Evolutionary conservation across 2,888 invertebrate genomes (phyloP), one percentile per base, ranked within the genome.

Genomic region (Drosophila infuscata): DNA sequence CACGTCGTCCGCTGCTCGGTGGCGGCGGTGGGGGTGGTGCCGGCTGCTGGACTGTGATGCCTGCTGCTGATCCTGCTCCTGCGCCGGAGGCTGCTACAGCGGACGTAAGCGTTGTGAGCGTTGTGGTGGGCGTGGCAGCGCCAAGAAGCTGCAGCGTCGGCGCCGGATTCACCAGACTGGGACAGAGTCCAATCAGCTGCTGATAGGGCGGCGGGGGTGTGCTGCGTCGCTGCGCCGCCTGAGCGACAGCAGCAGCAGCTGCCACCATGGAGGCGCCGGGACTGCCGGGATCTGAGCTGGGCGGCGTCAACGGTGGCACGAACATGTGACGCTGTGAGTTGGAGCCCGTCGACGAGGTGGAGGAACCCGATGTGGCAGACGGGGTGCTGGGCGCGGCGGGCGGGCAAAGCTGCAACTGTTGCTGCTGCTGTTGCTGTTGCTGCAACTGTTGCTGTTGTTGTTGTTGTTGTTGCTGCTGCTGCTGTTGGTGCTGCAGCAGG

Each of bases 281-380:
- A 85, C 96, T 97, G 76, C 97, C 97, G 71, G 97, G 97, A 92
- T 97, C 97, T 66, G 97, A 97, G 92, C 96, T 96, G 80, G 97
- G 97, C 49, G 97, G 97, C 81, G 97, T 97, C 88, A 97, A 94
- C 49, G 97, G 97, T 30, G 97, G 96, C 92, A 96, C 96, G 93
- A 97, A 97, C 94, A 97, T 95, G 81, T 95, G 93, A 91, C 95
- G 94, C 72, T 95, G 94, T 12, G 88, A 82, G n/a, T 51, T 67
- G 53, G 76, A 70, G 65, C 81, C 74, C 3, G 74, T 74, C 61
- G 94, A 94, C 92, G 94, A 94, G 92, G 94, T 74, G 59, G 70
- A 76, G 52, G 82, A 78, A 62, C 87, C 94, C 80, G 60, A 94
- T 70, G 81, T 83, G 64, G 90, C 87, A 2, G 89, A 89, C 32